Base-by-base conservation (phyloP, 2,888 invertebrate species). In the Orthonevra nobilis region DNA sequence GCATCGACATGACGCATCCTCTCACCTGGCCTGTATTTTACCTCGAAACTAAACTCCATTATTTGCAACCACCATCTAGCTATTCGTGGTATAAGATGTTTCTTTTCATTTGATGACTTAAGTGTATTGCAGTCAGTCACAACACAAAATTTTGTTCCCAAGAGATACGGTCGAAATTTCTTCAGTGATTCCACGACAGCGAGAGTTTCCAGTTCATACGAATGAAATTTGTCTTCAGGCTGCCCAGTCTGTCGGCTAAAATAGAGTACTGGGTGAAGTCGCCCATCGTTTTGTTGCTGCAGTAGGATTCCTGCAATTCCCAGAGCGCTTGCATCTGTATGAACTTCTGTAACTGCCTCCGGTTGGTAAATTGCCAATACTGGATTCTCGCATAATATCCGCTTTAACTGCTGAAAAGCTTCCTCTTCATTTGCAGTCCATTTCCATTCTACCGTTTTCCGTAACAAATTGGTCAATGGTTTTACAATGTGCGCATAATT, bases 1-100 rank as follows among this genome's bases (percentile, higher is more conserved):
- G 83, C 82, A 73, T 84, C 84, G 5, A 82, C 85, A 81, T 86
- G 85, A 4, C 69, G 56, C 85, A 86, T 85, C 50, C 69, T 82
- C 1, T 56, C 20, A 0, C 85, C 85, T 2, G 84, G 77, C 34
- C 84, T 52, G 38, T 85, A 84, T 23, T 83, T 77, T 0, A 86
- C 82, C 0, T 52, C 58, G 52, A 85, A 86, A 12, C 83, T 81
- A 68, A 83, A 86, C 38, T 86, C 85, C 63, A 84, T 84, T 1
- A 83, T 73, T 14, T 12, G 19, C 5, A 85, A 32, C 82, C 85
- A 85, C 85, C 86, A 86, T 17, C 85, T 64, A 4, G 81, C 84
- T 7, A 85, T 82, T 54, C 84, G 46, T 2, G 86, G 84, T 9
- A 82, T 38, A 0, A 75, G 3, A 7, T 82, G 73, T 28, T 61